These are phyloP conservation scores for Typhlomys cinereus DNA, from an alignment of 2,113 vertebrate species.

Conservation along the genomic window DNA sequence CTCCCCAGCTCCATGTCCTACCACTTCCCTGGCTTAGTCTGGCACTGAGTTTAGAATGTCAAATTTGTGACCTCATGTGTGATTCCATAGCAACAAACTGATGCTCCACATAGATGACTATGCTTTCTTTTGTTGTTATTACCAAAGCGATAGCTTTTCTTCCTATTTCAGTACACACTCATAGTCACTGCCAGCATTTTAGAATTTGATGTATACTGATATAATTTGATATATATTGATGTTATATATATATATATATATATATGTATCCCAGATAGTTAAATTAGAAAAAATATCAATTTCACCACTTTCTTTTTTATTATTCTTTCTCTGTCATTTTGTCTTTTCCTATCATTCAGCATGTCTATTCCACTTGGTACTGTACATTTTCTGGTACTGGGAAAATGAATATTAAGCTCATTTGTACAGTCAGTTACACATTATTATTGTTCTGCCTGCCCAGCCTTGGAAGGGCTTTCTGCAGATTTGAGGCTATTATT, in stretches of 20 bases:
- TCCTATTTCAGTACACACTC: not conserved
- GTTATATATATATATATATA: too few species aligned
- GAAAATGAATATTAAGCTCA: not conserved
- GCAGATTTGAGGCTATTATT: not conserved
- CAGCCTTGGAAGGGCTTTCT: not conserved
- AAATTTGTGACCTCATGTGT: slow-evolving; percentile 58
- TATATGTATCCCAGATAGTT: slow-evolving; percentile 25
- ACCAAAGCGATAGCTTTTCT: not conserved
- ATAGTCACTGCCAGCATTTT: not conserved
- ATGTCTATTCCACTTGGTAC: not conserved
- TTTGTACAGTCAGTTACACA: not conserved
- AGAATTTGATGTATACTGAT: not conserved
- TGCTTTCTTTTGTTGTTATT: not conserved
- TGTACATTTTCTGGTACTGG: slow-evolving; percentile 16
- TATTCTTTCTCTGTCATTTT: not conserved
- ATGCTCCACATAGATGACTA: not conserved
- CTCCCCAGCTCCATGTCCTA: slow-evolving; percentile 58
- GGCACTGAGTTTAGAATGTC: slow-evolving; percentile 51
- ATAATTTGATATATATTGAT: too few species aligned
- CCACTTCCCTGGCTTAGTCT: not conserved
- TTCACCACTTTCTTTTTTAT: not conserved
- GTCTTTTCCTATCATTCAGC: not conserved
- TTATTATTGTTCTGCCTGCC: not conserved
- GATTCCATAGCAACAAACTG: slow-evolving; percentile 46
- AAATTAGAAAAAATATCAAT: not conserved